Evolutionary conservation across 1,140 invertebrate genomes (phyloP).

Genomic region (Lordiphosa clarofinis): DNA sequence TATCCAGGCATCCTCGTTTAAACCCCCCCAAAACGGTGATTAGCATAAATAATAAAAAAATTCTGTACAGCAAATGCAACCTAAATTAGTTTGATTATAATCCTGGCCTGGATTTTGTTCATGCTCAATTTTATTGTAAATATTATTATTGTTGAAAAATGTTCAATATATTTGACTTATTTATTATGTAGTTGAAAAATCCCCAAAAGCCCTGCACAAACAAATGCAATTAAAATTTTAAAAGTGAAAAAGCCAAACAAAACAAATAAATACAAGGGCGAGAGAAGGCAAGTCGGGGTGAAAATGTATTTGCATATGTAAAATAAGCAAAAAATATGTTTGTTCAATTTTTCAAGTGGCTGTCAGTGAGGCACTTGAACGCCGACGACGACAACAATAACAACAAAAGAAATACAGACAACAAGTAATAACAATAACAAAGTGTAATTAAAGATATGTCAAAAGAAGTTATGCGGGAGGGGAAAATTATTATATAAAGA

Average conservation of each 20-base stretch:
- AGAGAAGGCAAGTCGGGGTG: constrained; percentile 6
- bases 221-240: constrained; percentile 60
- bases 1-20: constrained; percentile 1
- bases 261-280: constrained; percentile 16
- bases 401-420: constrained; percentile 24
- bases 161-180: constrained; percentile 46
- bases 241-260: constrained; percentile 24
- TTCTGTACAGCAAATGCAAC: constrained; percentile 17
- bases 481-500: constrained; percentile 2
- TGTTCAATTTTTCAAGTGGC: constrained; percentile 34
- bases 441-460: constrained; percentile 37
- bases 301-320: constrained; percentile 46
- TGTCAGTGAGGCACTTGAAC: constrained; percentile 43
- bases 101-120: not conserved
- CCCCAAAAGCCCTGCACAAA: constrained; percentile 43
- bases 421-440: constrained; percentile 43
- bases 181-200: constrained; percentile 68
- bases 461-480: constrained; percentile 2
- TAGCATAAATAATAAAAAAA: constrained; percentile 44
- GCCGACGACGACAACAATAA: constrained; percentile 9
- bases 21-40: constrained; percentile 33
- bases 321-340: constrained; percentile 47
- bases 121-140: not conserved
- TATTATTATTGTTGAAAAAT: constrained; percentile 20
- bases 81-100: constrained; percentile 49